Conservation (phyloP, 2,113 vertebrate genomes). For the Platysternon megacephalum region DNA sequence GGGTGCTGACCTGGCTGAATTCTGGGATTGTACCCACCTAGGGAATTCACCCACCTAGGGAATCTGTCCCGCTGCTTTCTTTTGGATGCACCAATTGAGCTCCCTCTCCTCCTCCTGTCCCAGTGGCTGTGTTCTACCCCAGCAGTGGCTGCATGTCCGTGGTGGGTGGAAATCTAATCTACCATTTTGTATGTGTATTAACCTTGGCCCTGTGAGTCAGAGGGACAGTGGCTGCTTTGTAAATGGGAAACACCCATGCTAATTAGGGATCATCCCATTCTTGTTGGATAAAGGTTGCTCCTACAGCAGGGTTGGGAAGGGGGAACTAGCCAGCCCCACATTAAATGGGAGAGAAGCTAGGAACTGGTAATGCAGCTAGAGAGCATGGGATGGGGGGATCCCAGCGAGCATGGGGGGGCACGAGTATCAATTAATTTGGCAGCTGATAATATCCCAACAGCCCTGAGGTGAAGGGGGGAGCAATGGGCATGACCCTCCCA, state of each 20-base stretch:
- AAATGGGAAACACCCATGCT: not conserved
- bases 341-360: not conserved
- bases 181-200: not conserved
- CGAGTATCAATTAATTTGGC: too few relatives aligned
- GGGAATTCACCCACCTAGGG: not conserved
- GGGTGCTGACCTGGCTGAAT: not conserved
- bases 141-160: too few relatives aligned
- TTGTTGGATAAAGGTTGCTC: not conserved
- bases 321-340: not conserved
- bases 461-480: too few relatives aligned
- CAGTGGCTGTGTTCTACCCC: too few relatives aligned
- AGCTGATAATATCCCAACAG: too few relatives aligned
- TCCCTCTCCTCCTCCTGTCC: too few relatives aligned
- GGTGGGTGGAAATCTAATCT: not conserved
- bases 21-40: not conserved
- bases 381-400: too few relatives aligned
- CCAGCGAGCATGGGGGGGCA: too few relatives aligned
- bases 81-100: too few relatives aligned
- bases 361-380: too few relatives aligned
- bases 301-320: not conserved
- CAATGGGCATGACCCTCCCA: not conserved
- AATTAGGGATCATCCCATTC: not conserved
- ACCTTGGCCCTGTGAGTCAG: not conserved
- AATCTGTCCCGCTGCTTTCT: too few relatives aligned
- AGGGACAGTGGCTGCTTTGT: not conserved